Evolutionary conservation across 2,797 vertebrate species (phyloP).

Genomic region (Hydrolagus colliei): DNA sequence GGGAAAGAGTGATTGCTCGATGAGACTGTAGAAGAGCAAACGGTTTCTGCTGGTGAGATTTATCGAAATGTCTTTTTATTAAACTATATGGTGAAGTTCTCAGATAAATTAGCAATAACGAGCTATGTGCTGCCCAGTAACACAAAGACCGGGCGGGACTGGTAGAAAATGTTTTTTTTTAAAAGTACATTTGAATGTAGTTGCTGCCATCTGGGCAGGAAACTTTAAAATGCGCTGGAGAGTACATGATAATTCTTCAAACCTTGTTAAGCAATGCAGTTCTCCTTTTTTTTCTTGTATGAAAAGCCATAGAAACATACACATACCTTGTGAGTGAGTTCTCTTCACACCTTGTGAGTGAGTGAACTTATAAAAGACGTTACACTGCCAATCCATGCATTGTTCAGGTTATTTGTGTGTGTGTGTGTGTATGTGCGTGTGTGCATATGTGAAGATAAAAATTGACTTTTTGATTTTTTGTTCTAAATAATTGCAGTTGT

Average conservation of each 20-base stretch:
- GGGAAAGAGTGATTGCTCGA: too few relatives aligned
- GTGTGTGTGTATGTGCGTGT: neutral
- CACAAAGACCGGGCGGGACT: too few relatives aligned
- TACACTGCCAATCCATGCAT: neutral
- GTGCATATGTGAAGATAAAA: neutral
- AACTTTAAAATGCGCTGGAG: neutral
- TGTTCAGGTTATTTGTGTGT: neutral
- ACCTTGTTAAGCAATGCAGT: neutral
- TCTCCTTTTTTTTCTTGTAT: neutral
- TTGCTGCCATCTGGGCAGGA: neutral
- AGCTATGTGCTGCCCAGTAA: neutral
- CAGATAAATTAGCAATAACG: neutral
- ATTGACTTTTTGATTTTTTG: neutral
- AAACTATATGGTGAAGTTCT: neutral
- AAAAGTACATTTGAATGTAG: neutral
- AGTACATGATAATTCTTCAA: neutral
- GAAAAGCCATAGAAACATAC: neutral
- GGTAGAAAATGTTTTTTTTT: too few relatives aligned
- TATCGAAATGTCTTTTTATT: slow-evolving; percentile 6
- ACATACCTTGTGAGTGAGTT: neutral
- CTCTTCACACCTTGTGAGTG: neutral
- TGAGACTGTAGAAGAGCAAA: neutral
- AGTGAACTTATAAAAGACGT: neutral
- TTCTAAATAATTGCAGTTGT: slow-evolving; percentile 10
- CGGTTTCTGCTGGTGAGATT: slow-evolving; percentile 4